Percentiles rank a stretch among this genome's conserved stretches.
Conservation (phyloP, 2,113 vertebrate genomes). For the Felis catus region DNA sequence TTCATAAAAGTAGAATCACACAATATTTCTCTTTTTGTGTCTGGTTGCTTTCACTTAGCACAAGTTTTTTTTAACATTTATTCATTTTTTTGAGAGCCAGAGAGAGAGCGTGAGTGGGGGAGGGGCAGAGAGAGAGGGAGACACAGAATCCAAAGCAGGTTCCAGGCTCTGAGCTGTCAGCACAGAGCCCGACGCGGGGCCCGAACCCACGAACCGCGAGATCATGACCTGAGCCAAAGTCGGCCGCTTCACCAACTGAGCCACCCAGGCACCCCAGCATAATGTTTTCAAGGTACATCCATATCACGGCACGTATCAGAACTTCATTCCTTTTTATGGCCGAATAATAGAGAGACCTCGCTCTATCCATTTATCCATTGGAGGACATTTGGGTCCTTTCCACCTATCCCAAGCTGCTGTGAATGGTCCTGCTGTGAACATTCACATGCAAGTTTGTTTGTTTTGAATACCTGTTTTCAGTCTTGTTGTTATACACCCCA, state of each 20-base stretch:
- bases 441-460: neutral
- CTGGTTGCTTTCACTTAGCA: neutral
- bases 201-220: too few species aligned
- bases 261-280: neutral
- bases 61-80: too few species aligned
- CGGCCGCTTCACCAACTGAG: too few species aligned
- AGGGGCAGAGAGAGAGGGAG: too few species aligned
- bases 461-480: neutral
- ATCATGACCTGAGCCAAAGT: too few species aligned
- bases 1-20: neutral
- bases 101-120: too few species aligned
- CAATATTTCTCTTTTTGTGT: neutral
- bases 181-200: too few species aligned
- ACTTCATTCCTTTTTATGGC: neutral
- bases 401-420: neutral
- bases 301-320: neutral
- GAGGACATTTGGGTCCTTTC: neutral
- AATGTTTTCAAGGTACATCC: neutral
- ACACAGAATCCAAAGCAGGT: too few species aligned
- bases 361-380: too few species aligned
- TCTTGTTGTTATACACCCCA: neutral
- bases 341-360: fast-evolving
- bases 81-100: too few species aligned
- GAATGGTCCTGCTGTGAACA: neutral
- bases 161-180: too few species aligned